Base-by-base conservation (phyloP, 2,797 vertebrate genomes). In the Enteromius afrohamiltoni region DNA sequence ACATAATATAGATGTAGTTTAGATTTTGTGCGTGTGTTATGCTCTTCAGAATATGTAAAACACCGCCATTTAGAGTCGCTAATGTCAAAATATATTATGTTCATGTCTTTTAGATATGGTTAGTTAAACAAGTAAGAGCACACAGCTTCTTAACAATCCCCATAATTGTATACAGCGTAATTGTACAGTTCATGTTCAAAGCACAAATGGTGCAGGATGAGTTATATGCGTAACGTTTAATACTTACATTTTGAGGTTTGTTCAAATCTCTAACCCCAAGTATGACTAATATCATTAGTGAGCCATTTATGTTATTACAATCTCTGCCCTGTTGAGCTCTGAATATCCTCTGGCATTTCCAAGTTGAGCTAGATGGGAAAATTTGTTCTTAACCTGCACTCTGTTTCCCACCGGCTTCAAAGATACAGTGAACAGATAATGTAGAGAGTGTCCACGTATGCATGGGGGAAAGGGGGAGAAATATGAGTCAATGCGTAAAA, bases 321-420 rank as follows among this genome's bases (percentile, higher is more conserved):
- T 71, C 13, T 42, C 26, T 31, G 37, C 79, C 67, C 21, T 70
- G 8, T 34, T 51, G 34, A 71, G 42, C 26, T 78, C 45, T 53
- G 21, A 82, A 71, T 85, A 37, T 70, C 29, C 37, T 80, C 11
- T 34, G 53, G 45, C 80, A 40, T 75, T 82, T 76, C 71, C 71
- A 82, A 67, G 31, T 65, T 76, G 40, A 77, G 65, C 64, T n/a
- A 1, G 19, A 26, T 77, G 82, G 49, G 82, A 77, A 77, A 83
- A 21, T 75, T 47, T 19, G 14, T 21, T 55, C 34, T 75, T 65
- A 19, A 71, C 29, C 10, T 34, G 34, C 16, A 26, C 77, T 8
- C 4, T 64, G 13, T 64, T 29, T 49, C 7, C 13, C 64, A 74
- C 29, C 1, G 1, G 45, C 26, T 77, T 75, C 21, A 53, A 1